phyloP scores from a whole-genome alignment of 1,140 invertebrate genomes.

The Armadillidium nasatum region DNA sequence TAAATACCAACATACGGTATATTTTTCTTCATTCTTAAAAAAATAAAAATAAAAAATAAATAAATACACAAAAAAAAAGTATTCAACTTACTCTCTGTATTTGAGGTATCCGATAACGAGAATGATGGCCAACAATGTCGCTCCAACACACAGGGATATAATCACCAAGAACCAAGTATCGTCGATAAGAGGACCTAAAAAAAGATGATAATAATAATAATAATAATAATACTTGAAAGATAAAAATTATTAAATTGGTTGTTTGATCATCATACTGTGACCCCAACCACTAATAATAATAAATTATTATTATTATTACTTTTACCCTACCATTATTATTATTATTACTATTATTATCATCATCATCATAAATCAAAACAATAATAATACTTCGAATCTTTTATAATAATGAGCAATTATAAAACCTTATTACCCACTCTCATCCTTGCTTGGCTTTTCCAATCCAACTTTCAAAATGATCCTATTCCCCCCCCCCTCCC shows the following conservation, averaged over 20 bases:
- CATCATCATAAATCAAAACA: not conserved
- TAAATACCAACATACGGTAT: too few relatives aligned
- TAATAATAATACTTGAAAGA: too few relatives aligned
- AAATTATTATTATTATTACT: not conserved
- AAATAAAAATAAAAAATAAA: too few relatives aligned
- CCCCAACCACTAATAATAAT: not conserved
- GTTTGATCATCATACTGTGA: not conserved
- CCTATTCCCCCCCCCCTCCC: not conserved
- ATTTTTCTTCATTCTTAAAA: too few relatives aligned
- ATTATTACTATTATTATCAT: not conserved
- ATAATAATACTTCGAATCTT: too few relatives aligned
- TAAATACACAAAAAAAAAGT: too few relatives aligned
- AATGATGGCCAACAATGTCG: constrained; percentile 68
- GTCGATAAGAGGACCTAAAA: constrained; percentile 57
- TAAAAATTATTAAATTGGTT: too few relatives aligned
- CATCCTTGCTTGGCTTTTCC: not conserved
- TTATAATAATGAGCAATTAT: not conserved
- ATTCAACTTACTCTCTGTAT: constrained; percentile 69
- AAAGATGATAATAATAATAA: not conserved
- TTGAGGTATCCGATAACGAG: constrained; percentile 70
- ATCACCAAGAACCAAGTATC: constrained; percentile 76
- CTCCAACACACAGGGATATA: constrained; percentile 69
- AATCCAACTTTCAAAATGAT: not conserved
- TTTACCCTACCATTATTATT: not conserved
- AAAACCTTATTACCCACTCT: not conserved